Conservation (phyloP, 35 echinoderm and acorn worm species). For the Anneissia japonica region DNA sequence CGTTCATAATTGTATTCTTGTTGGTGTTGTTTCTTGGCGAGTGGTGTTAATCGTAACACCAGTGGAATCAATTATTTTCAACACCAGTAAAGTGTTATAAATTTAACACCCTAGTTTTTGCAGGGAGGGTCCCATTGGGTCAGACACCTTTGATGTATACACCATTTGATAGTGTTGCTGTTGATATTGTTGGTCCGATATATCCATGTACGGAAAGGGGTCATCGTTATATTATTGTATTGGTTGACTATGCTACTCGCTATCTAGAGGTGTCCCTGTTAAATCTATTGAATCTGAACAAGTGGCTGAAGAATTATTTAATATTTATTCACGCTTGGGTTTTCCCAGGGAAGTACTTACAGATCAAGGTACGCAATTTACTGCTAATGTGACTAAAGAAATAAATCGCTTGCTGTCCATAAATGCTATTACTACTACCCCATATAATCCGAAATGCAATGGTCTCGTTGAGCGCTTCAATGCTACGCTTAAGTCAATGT, state of each 20-base stretch:
- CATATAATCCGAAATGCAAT: neutral
- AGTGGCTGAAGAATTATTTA: slow-evolving; percentile 42
- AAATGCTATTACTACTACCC: slow-evolving; percentile 20
- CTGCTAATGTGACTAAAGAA: slow-evolving; percentile 37
- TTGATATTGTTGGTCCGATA: slow-evolving; percentile 45
- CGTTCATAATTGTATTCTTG: too few species aligned
- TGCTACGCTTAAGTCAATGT: neutral
- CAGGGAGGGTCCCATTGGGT: slow-evolving; percentile 26
- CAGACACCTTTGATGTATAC: slow-evolving; percentile 30
- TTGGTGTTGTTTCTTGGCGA: too few species aligned
- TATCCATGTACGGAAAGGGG: slow-evolving; percentile 23
- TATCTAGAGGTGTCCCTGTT: slow-evolving; percentile 46
- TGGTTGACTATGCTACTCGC: slow-evolving; percentile 50
- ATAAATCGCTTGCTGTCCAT: slow-evolving; percentile 2
- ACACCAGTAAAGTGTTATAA: too few species aligned
- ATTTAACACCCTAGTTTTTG: too few species aligned
- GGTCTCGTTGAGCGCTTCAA: neutral
- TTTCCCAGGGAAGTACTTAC: slow-evolving; percentile 45
- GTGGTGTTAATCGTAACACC: too few species aligned
- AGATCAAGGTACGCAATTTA: slow-evolving; percentile 48
- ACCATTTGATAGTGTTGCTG: slow-evolving; percentile 43
- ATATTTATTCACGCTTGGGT: slow-evolving; percentile 29
- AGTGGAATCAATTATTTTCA: too few species aligned
- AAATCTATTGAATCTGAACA: slow-evolving; percentile 27
- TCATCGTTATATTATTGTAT: slow-evolving; percentile 29